Evolutionary conservation across 2,797 vertebrate genomes (phyloP), one percentile per base, ranked within the genome.

Genomic region (Mormyrus proboscirostris): DNA sequence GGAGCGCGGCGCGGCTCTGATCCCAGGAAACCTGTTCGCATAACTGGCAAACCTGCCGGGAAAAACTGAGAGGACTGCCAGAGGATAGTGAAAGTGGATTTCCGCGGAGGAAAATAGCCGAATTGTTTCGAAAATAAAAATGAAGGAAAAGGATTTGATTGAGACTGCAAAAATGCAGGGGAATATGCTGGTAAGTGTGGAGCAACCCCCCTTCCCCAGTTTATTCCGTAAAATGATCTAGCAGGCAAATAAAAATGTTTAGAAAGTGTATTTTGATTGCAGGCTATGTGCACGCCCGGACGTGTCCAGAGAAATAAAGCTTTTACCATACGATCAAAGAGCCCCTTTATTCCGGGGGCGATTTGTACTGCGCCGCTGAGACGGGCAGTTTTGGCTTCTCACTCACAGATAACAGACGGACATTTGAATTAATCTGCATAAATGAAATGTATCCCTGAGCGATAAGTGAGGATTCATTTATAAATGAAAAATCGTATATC

Each of bases 161-260:
- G 98, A 99, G 94, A 99, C 98, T 0, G 98, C 97, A 0, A 98
- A 98, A 91, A 99, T 99, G 98, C 98, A 99, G 93, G 98, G 98
- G 4, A 98, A 99, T 93, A 83, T 96, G 1, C 0, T 96, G 96
- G 96, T 96, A 93, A 96, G 95, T 87, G 49, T 16, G 47, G 62
- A 86, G 49, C 59, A 49, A 87, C 41, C 69, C 16, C 25, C 41
- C 25, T 57, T 38, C 10, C 25, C 8, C 25, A 41, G 38, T 88
- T 65, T 38, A 88, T 88, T 69, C 44, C n/a, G 22, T 65, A 47
- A 25, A 49, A 69, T 49, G 57, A 16, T 22, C 55, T 25, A 57
- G 86, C 41, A 65, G 38, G 33, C 57, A 47, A 88, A 65, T 57
- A 55, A 12, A 51, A 53, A 79, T 79, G 73, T 86, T 57, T 86